Evolutionary conservation across 2,113 vertebrate genomes (phyloP), one percentile per base, ranked within the genome.

Genomic region (Rhabdornis inornatus): DNA sequence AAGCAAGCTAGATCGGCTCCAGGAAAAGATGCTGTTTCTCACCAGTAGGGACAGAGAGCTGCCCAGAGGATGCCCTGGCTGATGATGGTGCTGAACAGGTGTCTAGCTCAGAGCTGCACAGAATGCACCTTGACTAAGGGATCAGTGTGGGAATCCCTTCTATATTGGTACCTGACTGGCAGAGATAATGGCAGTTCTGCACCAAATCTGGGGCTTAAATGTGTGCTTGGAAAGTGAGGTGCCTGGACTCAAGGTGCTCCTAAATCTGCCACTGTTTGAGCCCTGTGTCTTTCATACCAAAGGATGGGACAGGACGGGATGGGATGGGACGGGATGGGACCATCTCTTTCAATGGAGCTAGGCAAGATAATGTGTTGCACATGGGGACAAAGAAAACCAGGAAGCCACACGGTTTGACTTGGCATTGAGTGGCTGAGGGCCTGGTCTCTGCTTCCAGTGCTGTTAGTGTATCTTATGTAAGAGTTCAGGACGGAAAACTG

Each of bases 121-220:
- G 50, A 78, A 78, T 71, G 18, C 9, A 68, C 10, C n/a, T 87
- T 2, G 1, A 0, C 39, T 56, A 21, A 52, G 37, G 30, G 3
- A 21, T 55, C 52, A 18, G 7, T 18, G 56, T 64, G 30, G 55
- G 39, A 87, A 81, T 56, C 21, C 20, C 7, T 53, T 94, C 57
- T 33, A 23, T 0, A 0, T 42, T 33, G n/a, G 9, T 25, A 53
- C 25, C 47, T 3, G 3, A 3, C 31, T 69, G n/a, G 20, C 15
- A 56, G 35, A 10, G 31, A 60, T 61, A 69, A 70, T 1, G 1
- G 30, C 11, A 55, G 60, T 81, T 78, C 76, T 80, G 45, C 33
- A 55, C 39, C 42, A 83, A 27, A 59, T 44, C 50, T 5, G 5
- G 28, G 17, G 11, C 28, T 84, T 75, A 55, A 91, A 31, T 5